phyloP scores from a whole-genome alignment of 2,888 invertebrate species.

The Drosophila nr. medialis region DNA sequence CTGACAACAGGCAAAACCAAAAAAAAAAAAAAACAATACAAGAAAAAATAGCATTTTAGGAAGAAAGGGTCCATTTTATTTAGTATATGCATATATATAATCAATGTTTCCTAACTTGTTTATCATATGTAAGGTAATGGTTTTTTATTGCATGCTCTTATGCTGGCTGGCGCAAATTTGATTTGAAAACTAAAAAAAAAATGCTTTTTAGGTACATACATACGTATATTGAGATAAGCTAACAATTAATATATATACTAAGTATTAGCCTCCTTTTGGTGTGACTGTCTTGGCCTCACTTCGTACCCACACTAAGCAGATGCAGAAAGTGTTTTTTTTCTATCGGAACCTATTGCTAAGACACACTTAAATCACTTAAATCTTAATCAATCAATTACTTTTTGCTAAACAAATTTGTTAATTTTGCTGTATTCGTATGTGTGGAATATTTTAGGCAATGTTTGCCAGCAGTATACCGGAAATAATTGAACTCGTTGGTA shows the following conservation, averaged over 20 bases:
- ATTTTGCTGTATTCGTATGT: constrained; percentile 63
- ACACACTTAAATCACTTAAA: constrained; percentile 40
- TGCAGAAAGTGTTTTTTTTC: constrained; percentile 8
- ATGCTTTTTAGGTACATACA: constrained; percentile 53
- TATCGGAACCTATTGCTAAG: constrained; percentile 28
- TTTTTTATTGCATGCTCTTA: constrained; percentile 81
- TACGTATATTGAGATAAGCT: constrained; percentile 22
- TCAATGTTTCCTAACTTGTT: constrained; percentile 18
- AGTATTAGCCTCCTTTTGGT: constrained; percentile 40
- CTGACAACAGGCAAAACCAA: constrained; percentile 13
- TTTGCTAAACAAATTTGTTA: constrained; percentile 44
- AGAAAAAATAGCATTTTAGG: constrained; percentile 9
- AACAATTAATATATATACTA: constrained; percentile 12
- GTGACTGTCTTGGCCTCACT: constrained; percentile 58
- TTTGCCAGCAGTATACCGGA: constrained; percentile 99
- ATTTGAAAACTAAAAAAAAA: constrained; percentile 46
- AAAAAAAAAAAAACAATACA: constrained; percentile 8
- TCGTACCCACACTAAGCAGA: constrained; percentile 41
- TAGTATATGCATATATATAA: constrained; percentile 19
- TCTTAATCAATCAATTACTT: constrained; percentile 40
- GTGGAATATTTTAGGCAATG: constrained; percentile 93
- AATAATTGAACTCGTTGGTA: constrained; percentile 99
- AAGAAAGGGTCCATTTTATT: constrained; percentile 15
- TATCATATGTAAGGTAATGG: constrained; percentile 19
- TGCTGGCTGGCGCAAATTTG: constrained; percentile 84